Conservation (phyloP, 2,113 vertebrate genomes). For the Sturnira hondurensis region DNA sequence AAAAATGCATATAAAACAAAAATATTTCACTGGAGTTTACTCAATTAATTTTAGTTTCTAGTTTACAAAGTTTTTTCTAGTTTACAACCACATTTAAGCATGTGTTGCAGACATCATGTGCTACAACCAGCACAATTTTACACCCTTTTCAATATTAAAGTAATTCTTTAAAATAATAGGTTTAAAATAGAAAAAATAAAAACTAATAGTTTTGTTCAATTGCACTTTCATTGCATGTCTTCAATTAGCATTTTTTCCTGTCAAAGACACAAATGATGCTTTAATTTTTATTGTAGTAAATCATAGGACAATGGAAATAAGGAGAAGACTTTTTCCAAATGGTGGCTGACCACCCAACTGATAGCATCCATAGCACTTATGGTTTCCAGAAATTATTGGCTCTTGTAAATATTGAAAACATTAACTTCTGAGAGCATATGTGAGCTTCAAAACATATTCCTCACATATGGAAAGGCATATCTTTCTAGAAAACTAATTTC, state of each 20-base stretch:
- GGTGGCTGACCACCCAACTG: slow-evolving; percentile 38
- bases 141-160: slow-evolving; percentile 77
- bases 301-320: slow-evolving; percentile 69
- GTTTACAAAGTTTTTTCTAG: slow-evolving; percentile 39
- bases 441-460: slow-evolving; percentile 63
- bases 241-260: slow-evolving; percentile 75
- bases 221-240: slow-evolving; percentile 78
- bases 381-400: slow-evolving; percentile 40
- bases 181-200: slow-evolving; percentile 75
- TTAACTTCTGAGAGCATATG: slow-evolving; percentile 60
- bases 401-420: slow-evolving; percentile 68
- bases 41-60: too few relatives aligned
- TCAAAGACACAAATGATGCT: slow-evolving; percentile 67
- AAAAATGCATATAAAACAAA: too few relatives aligned
- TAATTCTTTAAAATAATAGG: slow-evolving; percentile 78
- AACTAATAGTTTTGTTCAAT: slow-evolving; percentile 79
- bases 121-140: slow-evolving; percentile 78
- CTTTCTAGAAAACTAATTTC: slow-evolving; percentile 73
- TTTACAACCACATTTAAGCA: too few relatives aligned
- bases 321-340: slow-evolving; percentile 62
- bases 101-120: slow-evolving; percentile 62
- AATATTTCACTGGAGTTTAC: too few relatives aligned
- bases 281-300: slow-evolving; percentile 67
- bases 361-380: slow-evolving; percentile 44
- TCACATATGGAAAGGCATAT: slow-evolving; percentile 55